Evolutionary conservation across 2,888 invertebrate genomes (phyloP).

Genomic region (Adelphocoris suturalis): DNA sequence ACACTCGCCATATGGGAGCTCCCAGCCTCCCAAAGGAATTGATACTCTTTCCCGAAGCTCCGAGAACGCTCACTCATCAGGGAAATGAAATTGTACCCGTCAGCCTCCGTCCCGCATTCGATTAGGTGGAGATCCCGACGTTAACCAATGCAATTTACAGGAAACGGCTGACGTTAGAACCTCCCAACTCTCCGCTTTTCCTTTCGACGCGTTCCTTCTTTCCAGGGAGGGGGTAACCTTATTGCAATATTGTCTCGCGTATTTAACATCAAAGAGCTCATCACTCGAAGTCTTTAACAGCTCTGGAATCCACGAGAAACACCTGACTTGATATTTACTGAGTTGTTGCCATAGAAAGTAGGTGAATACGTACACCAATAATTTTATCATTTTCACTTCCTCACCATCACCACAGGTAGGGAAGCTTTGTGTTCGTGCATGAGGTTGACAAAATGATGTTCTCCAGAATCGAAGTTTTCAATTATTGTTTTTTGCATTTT

Average conservation of each 20-base stretch:
- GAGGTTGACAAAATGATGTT: too few relatives aligned
- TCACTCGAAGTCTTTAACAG: neutral
- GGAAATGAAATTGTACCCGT: constrained; percentile 49
- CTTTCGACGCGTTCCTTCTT: neutral
- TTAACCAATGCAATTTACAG: constrained; percentile 58
- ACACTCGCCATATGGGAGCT: too few relatives aligned
- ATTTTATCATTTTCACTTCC: too few relatives aligned
- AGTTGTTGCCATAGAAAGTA: too few relatives aligned
- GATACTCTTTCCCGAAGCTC: constrained; percentile 15
- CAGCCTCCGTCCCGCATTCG: constrained; percentile 33
- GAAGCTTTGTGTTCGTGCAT: too few relatives aligned
- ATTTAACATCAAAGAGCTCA: constrained; percentile 18
- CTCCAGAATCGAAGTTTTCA: too few relatives aligned
- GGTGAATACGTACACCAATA: too few relatives aligned
- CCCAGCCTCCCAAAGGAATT: neutral
- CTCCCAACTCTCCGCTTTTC: neutral
- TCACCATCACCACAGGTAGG: too few relatives aligned
- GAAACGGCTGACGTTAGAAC: constrained; percentile 42
- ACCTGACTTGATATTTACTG: neutral
- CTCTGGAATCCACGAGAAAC: neutral
- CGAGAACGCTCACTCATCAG: constrained; percentile 18
- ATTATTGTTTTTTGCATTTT: too few relatives aligned
- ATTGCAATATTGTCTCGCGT: neutral
- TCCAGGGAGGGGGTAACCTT: neutral
- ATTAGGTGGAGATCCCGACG: constrained; percentile 54